These are phyloP conservation scores for Urophycis tenuis DNA, from an alignment of 2,797 vertebrate genomes.

Conservation along the genomic window DNA sequence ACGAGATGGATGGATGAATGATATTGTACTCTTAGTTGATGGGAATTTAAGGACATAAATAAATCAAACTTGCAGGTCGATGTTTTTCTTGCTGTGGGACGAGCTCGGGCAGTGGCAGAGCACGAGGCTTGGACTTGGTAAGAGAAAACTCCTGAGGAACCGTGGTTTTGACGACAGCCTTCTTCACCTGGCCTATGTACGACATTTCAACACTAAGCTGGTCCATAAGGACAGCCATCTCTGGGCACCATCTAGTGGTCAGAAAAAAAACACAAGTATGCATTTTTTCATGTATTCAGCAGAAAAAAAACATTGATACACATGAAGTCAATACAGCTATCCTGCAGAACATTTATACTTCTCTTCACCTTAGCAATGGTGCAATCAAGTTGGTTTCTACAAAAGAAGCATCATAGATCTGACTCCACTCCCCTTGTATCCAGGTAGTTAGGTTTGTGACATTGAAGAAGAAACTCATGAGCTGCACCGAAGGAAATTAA, in stretches of 20 bases:
- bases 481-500: slow-evolving; percentile 61
- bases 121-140: slow-evolving; percentile 70
- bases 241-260: slow-evolving; percentile 77
- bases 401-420: slow-evolving; percentile 72
- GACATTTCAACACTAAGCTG: slow-evolving; percentile 61
- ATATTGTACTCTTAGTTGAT: background rate
- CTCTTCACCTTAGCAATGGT: slow-evolving; percentile 77
- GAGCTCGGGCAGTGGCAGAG: slow-evolving; percentile 64
- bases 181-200: slow-evolving; percentile 38
- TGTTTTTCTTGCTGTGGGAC: slow-evolving; percentile 67
- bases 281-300: background rate
- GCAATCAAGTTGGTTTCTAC: slow-evolving; percentile 77
- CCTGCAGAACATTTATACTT: background rate
- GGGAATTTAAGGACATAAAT: slow-evolving; percentile 3
- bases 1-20: background rate
- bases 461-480: slow-evolving; percentile 87
- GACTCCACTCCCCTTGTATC: slow-evolving; percentile 86
- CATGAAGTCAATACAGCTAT: background rate
- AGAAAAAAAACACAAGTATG: slow-evolving; percentile 3
- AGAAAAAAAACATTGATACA: background rate
- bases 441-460: slow-evolving; percentile 74
- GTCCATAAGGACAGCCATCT: slow-evolving; percentile 71
- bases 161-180: slow-evolving; percentile 63
- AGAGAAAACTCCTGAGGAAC: slow-evolving; percentile 78
- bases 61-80: slow-evolving; percentile 67